These are phyloP conservation scores for Stomatorhinus ivindoensis DNA, from an alignment of 2,113 vertebrate genomes.

Conservation along the genomic window DNA sequence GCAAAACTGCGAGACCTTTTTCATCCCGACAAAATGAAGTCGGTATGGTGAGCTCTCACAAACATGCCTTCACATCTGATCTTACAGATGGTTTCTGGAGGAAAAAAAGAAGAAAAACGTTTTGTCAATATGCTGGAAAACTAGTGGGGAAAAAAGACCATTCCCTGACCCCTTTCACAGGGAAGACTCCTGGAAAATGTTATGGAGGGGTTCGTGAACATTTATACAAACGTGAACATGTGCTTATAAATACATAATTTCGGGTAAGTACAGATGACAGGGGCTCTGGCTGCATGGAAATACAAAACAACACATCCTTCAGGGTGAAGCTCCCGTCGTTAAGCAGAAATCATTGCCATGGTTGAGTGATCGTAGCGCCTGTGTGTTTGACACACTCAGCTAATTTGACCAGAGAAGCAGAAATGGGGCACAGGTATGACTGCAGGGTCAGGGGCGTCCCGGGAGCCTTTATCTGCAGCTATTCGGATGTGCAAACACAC, in stretches of 20 bases:
- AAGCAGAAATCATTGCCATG: not conserved
- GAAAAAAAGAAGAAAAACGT: not conserved
- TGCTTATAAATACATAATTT: conserved; percentile 8
- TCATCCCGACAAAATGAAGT: not conserved
- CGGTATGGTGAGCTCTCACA: not conserved
- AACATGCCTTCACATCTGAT: not conserved
- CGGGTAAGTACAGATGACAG: not conserved
- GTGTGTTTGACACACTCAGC: not conserved
- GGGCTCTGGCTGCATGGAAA: not conserved
- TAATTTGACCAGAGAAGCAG: not conserved
- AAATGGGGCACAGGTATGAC: not conserved
- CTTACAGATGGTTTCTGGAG: not conserved
- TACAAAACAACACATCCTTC: not conserved
- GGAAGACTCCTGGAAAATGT: not conserved
- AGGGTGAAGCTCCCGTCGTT: not conserved
- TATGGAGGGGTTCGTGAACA: not conserved
- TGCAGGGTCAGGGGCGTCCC: not conserved
- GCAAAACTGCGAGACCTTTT: not conserved
- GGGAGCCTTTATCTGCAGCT: not conserved
- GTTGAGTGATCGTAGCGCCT: not conserved
- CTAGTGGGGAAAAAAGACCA: not conserved
- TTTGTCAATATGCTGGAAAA: not conserved
- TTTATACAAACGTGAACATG: conserved; percentile 6
- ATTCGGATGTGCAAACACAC: not conserved
- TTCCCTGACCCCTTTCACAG: not conserved